Conservation (phyloP, 2,888 invertebrate genomes). For the Callyntrura guangdongensis region DNA sequence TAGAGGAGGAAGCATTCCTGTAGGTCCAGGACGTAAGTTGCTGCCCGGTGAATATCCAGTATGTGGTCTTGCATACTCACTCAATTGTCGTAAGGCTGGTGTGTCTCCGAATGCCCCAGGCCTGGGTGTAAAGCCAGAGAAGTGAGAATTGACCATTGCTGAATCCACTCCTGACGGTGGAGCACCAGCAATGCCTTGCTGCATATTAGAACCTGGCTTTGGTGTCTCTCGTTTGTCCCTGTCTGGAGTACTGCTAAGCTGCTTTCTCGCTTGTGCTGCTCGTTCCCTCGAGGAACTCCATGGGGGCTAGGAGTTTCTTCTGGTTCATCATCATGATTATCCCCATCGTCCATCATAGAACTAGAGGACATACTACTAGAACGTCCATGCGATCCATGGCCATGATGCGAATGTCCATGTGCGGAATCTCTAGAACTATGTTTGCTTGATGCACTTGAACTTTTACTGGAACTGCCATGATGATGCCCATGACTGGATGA, state of each 20-base stretch:
- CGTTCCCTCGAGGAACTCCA: constrained; percentile 90
- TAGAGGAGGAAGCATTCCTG: constrained; percentile 86
- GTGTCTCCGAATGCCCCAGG: constrained; percentile 93
- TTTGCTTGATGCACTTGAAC: constrained; percentile 78
- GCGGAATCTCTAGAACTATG: constrained; percentile 76
- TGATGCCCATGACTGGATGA: constrained; percentile 81
- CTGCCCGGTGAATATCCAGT: constrained; percentile 92
- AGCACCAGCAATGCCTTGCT: constrained; percentile 65
- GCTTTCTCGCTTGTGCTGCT: constrained; percentile 87
- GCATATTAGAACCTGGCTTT: constrained; percentile 88
- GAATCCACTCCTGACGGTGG: constrained; percentile 78
- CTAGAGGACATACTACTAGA: constrained; percentile 66
- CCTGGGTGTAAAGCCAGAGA: constrained; percentile 89
- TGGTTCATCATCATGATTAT: constrained; percentile 82
- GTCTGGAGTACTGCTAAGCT: constrained; percentile 90
- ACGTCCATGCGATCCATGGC: constrained; percentile 76
- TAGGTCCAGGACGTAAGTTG: constrained; percentile 84
- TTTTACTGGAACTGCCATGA: constrained; percentile 79
- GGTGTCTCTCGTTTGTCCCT: constrained; percentile 88
- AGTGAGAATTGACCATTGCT: constrained; percentile 88
- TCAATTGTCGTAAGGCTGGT: constrained; percentile 95
- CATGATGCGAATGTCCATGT: constrained; percentile 76
- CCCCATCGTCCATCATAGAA: constrained; percentile 77
- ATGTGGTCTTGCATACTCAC: constrained; percentile 97
- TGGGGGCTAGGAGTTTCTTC: constrained; percentile 92